A percentile compares a stretch with the other conserved stretches of the same genome.
These are phyloP conservation scores for Gerris lacustris DNA, from an alignment of 2,888 invertebrate genomes.

Conservation along the genomic window DNA sequence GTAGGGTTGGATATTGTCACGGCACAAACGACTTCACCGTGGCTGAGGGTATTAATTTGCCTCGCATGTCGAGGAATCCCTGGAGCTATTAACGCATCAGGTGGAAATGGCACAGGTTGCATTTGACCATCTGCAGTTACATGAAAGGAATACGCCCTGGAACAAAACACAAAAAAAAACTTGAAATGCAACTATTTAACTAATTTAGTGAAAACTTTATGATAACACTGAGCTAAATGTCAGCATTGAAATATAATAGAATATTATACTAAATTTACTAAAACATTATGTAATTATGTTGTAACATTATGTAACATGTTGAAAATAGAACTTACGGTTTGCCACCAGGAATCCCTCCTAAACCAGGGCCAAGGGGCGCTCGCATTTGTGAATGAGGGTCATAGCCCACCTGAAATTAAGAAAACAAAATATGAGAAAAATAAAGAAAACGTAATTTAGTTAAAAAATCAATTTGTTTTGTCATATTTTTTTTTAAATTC, in stretches of 20 bases:
- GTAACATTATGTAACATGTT: no score
- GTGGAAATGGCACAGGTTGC: slow-evolving; percentile 88
- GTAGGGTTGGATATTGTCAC: slow-evolving; percentile 91
- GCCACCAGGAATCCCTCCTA: slow-evolving; percentile 52
- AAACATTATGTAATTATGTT: no score
- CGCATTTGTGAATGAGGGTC: slow-evolving; percentile 56
- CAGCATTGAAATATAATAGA: slow-evolving; percentile 10
- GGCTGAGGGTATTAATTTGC: slow-evolving; percentile 81
- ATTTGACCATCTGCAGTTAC: slow-evolving; percentile 79
- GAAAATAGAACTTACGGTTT: slow-evolving; percentile 59
- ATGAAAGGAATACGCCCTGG: slow-evolving; percentile 87
- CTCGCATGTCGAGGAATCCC: slow-evolving; percentile 88
- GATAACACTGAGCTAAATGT: neutral
- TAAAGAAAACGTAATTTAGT: no score
- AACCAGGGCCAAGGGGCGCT: slow-evolving; percentile 47
- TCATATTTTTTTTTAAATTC: neutral
- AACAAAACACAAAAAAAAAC: slow-evolving; percentile 36
- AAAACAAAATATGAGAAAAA: slow-evolving; percentile 11
- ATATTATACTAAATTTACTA: no score
- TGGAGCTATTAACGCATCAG: slow-evolving; percentile 82
- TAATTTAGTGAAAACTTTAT: no score
- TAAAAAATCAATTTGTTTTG: no score
- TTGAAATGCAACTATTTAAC: no score
- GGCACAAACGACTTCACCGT: slow-evolving; percentile 94
- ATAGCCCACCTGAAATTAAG: slow-evolving; percentile 45